Percentiles rank a stretch among this genome's conserved stretches.
Conservation (phyloP, 30 jellyfish, hydroid and myxozoan genomes). For the Turritopsis dohrnii region DNA sequence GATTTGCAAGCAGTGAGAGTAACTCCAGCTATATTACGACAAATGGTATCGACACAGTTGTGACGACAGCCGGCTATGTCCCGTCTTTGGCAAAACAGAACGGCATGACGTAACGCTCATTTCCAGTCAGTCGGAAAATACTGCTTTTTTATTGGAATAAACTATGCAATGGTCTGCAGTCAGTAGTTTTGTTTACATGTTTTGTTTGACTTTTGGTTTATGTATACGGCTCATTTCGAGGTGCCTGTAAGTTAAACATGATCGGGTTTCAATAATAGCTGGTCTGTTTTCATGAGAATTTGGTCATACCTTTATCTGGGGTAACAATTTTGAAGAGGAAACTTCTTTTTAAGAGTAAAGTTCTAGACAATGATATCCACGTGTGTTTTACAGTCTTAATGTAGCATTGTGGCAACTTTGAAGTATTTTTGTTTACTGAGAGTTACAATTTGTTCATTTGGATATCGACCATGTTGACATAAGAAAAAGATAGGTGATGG, state of each 20-base stretch:
- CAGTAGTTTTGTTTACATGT: not conserved
- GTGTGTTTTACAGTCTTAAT: too few species aligned
- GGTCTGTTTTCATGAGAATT: not conserved
- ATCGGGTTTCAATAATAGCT: not conserved
- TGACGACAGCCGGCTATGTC: slow-evolving; percentile 22
- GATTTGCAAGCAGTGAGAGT: slow-evolving; percentile 33
- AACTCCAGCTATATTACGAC: not conserved
- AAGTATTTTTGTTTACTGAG: not conserved
- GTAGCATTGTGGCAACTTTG: too few species aligned
- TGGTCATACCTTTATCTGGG: not conserved
- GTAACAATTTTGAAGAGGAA: too few species aligned
- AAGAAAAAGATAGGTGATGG: not conserved
- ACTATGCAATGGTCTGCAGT: not conserved
- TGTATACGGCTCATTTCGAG: not conserved
- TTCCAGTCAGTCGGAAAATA: not conserved
- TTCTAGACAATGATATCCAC: too few species aligned
- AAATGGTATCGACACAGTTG: slow-evolving; percentile 29
- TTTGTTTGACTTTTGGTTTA: not conserved
- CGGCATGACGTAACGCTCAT: not conserved
- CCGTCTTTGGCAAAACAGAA: slow-evolving; percentile 18
- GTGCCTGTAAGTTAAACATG: not conserved
- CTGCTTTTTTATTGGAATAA: not conserved
- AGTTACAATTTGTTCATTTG: not conserved
- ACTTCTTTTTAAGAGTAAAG: too few species aligned
- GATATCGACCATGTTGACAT: not conserved